These are phyloP conservation scores for Helicoverpa armigera DNA, from an alignment of 1,140 invertebrate genomes.

Conservation along the genomic window DNA sequence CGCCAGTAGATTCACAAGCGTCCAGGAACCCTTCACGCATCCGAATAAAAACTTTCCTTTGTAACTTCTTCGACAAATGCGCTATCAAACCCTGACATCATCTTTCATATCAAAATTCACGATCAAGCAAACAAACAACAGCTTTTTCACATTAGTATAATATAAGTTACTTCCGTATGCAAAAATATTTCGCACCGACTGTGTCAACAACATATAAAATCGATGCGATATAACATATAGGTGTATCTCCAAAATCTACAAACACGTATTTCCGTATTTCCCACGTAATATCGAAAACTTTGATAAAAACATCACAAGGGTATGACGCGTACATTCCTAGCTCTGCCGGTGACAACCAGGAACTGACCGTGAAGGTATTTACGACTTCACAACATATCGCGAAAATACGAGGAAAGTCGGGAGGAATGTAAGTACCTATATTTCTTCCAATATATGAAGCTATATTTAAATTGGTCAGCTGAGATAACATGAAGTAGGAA, in stretches of 20 bases:
- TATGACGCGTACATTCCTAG: constrained; percentile 31
- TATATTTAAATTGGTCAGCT: background rate
- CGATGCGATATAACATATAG: background rate
- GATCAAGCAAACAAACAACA: too few species aligned
- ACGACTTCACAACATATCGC: constrained; percentile 22
- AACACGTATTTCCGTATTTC: background rate
- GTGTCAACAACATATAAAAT: background rate
- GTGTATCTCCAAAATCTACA: background rate
- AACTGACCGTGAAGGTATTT: constrained; percentile 52
- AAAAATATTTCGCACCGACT: too few species aligned
- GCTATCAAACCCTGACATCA: too few species aligned
- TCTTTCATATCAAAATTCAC: too few species aligned
- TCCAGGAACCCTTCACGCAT: too few species aligned
- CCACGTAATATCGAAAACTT: background rate
- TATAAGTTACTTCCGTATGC: too few species aligned
- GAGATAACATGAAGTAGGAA: background rate
- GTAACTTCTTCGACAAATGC: too few species aligned
- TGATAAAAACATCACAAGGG: background rate
- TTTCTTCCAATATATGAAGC: background rate
- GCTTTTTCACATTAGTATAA: too few species aligned
- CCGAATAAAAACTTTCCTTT: too few species aligned
- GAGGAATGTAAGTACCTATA: background rate
- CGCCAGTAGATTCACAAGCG: too few species aligned
- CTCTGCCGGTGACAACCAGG: constrained; percentile 44
- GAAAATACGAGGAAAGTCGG: constrained; percentile 1